Conservation (phyloP, 64 coral and sea anemone species). For the Cladopsammia gracilis region DNA sequence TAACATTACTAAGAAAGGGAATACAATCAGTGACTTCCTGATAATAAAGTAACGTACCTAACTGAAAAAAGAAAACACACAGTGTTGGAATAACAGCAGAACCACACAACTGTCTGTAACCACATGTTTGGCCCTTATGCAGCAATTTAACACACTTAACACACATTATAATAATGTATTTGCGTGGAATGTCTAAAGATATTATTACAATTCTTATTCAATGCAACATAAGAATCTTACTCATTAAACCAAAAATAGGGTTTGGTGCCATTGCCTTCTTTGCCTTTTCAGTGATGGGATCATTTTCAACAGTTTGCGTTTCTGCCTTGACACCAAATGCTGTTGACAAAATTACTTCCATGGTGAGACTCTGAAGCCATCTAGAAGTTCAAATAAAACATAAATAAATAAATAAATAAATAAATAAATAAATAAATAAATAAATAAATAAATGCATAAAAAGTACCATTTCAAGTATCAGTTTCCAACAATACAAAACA, state of each 20-base stretch:
- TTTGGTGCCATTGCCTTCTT: conserved; percentile 17
- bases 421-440: too few species aligned
- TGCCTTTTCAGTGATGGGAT: conserved; percentile 24
- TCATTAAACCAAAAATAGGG: neutral
- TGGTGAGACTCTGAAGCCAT: conserved; percentile 33
- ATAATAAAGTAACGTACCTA: neutral
- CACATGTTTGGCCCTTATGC: too few species aligned
- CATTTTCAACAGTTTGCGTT: conserved; percentile 47
- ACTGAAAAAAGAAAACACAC: too few species aligned
- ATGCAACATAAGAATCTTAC: neutral
- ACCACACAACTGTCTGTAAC: too few species aligned
- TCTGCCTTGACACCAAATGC: conserved; percentile 49
- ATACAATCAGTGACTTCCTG: neutral
- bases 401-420: neutral
- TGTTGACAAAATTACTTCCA: conserved; percentile 51
- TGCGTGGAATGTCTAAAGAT: too few species aligned
- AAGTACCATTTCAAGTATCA: too few species aligned
- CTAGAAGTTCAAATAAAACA: neutral
- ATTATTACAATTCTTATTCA: too few species aligned
- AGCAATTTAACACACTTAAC: too few species aligned
- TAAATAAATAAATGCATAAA: neutral
- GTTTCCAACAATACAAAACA: too few species aligned
- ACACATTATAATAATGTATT: too few species aligned
- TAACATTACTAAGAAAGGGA: neutral
- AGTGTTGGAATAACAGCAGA: too few species aligned